phyloP scores from a whole-genome alignment of 2,888 invertebrate genomes.

The Sinodicranocentrus sp. region DNA sequence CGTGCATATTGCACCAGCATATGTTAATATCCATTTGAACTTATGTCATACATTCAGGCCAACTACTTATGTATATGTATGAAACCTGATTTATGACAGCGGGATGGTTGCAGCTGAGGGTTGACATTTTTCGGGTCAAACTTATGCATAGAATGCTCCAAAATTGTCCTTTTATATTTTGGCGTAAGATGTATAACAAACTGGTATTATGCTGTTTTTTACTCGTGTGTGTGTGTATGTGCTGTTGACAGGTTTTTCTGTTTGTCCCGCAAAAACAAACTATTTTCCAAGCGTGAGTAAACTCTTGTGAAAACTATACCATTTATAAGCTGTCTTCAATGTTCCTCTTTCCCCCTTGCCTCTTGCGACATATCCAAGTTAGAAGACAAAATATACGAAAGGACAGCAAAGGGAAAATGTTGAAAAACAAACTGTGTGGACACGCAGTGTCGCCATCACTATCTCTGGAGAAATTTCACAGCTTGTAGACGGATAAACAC shows the following conservation, averaged over 20 bases:
- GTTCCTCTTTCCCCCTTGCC: not conserved
- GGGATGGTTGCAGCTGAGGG: constrained; percentile 12
- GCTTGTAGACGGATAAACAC: constrained; percentile 25
- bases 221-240: too few species aligned
- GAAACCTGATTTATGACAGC: constrained; percentile 34
- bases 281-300: not conserved
- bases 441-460: constrained; percentile 35
- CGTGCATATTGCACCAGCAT: too few species aligned
- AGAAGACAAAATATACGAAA: constrained; percentile 1
- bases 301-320: not conserved
- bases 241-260: too few species aligned
- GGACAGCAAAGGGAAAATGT: constrained; percentile 10
- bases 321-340: constrained; percentile 2
- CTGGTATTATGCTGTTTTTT: too few species aligned
- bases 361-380: too few species aligned
- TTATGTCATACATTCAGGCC: too few species aligned
- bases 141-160: constrained; percentile 7
- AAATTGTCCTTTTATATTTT: constrained; percentile 1
- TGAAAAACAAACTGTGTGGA: constrained; percentile 3
- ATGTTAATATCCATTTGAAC: too few species aligned
- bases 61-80: not conserved
- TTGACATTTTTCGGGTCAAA: constrained; percentile 39
- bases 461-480: constrained; percentile 25
- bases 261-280: constrained; percentile 15
- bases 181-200: too few species aligned